Evolutionary conservation across 2,797 vertebrate genomes (phyloP), one percentile per base, ranked within the genome.

Genomic region (Alcedo atthis): DNA sequence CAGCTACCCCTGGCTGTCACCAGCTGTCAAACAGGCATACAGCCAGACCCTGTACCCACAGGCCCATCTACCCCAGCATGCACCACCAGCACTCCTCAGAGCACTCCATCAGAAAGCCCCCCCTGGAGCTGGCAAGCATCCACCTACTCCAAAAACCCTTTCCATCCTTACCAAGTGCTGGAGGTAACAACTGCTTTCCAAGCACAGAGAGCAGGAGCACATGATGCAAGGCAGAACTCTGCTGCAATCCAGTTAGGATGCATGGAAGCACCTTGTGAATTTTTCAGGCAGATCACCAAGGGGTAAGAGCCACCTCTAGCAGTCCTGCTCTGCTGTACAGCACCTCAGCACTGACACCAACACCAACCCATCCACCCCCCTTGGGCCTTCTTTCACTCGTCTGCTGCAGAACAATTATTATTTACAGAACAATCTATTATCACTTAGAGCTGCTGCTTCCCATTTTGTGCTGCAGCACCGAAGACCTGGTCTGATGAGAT

Each of bases 211-310:
- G 40, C 55, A 75, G 53, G 54, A 68, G 21, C 49, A 13, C 15
- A 15, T 18, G 13, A 22, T 9, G 16, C n/a, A 68, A 17, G 35
- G 40, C 37, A 30, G 12, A 40, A 48, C 25, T 83, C 32, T 24
- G 7, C 22, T 54, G 40, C 4, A 8, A 55, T n/a, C 35, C 58
- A 66, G 4, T n/a, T 4, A 37, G 0, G 1, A 15, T 5, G 18
- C 49, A 54, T 7, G 21, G 21, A 70, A 49, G 45, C 61, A 78
- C 4, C 79, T 80, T 2, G 0, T 8, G 28, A 71, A 30, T 26
- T 54, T 32, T 32, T 40, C 3, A 15, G 14, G 43, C 18, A 76
- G 87, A 40, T 3, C 8, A 42, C 14, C 20, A 53, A 42, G 19
- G n/a, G 22, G 11, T 22, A 58, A 43, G 22, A 58, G 33, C 49